Evolutionary conservation across 1,140 invertebrate genomes (phyloP).

Genomic region (Anastrepha ludens): DNA sequence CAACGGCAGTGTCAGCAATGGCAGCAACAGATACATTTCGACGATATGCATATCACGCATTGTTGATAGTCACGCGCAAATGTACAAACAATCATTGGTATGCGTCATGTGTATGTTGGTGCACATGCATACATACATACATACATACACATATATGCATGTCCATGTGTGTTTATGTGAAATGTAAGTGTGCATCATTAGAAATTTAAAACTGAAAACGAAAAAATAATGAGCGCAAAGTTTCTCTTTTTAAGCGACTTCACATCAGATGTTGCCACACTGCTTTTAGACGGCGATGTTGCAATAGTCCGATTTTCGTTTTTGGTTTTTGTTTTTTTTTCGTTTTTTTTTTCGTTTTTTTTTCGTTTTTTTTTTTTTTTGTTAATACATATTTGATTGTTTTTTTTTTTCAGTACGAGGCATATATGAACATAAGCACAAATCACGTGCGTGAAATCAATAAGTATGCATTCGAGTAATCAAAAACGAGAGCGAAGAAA

Average conservation of each 20-base stretch:
- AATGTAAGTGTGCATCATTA: slow-evolving; percentile 41
- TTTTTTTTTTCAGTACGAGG: background rate
- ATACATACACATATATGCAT: background rate
- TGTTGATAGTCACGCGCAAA: slow-evolving; percentile 12
- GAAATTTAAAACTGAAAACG: slow-evolving; percentile 38
- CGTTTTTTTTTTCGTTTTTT: background rate
- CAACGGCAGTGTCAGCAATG: background rate
- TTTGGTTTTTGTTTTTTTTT: background rate
- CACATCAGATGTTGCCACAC: background rate
- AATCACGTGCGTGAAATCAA: slow-evolving; percentile 42
- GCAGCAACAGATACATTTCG: background rate
- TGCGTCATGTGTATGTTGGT: background rate
- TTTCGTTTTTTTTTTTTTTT: background rate
- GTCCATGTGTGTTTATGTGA: background rate
- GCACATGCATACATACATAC: background rate
- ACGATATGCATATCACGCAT: slow-evolving; percentile 51
- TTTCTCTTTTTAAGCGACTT: slow-evolving; percentile 17
- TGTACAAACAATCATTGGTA: background rate
- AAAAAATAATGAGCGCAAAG: slow-evolving; percentile 30
- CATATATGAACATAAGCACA: background rate
- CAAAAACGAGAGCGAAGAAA: background rate
- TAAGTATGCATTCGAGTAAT: slow-evolving; percentile 8
- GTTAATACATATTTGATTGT: background rate
- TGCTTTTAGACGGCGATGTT: background rate
- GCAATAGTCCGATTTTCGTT: background rate